A percentile compares a stretch with the other conserved stretches of the same genome.
These are phyloP conservation scores for Tachina grossa DNA, from an alignment of 2,888 invertebrate genomes.

Conservation along the genomic window DNA sequence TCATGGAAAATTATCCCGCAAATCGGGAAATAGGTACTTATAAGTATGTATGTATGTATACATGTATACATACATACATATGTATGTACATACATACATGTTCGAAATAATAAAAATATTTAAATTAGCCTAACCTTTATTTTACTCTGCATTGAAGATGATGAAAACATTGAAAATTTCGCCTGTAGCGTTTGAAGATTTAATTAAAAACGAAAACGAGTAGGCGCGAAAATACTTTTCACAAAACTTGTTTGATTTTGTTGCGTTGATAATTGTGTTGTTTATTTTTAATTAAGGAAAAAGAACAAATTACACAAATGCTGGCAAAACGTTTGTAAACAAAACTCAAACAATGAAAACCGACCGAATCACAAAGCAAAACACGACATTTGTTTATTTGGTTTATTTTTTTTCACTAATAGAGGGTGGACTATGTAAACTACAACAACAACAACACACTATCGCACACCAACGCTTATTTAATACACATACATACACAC, in stretches of 20 bases:
- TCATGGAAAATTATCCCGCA: neutral
- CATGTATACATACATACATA: no score
- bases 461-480: neutral
- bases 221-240: conserved; percentile 19
- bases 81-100: no score
- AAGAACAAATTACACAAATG: conserved; percentile 22
- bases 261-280: conserved; percentile 7
- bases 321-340: conserved; percentile 8
- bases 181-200: conserved; percentile 45
- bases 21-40: no score
- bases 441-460: conserved; percentile 17
- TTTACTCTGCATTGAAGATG: conserved; percentile 72
- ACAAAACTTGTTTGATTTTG: neutral
- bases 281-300: conserved; percentile 10
- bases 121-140: conserved; percentile 77
- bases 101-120: neutral
- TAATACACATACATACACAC: neutral
- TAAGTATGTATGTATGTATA: no score
- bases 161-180: conserved; percentile 77
- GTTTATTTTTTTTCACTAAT: conserved; percentile 5
- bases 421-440: conserved; percentile 3
- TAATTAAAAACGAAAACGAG: conserved; percentile 20
- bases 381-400: conserved; percentile 14
- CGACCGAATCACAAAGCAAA: conserved; percentile 11
- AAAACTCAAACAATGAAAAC: neutral